phyloP scores from a whole-genome alignment of 1,140 invertebrate species.

The Drusus annulatus region DNA sequence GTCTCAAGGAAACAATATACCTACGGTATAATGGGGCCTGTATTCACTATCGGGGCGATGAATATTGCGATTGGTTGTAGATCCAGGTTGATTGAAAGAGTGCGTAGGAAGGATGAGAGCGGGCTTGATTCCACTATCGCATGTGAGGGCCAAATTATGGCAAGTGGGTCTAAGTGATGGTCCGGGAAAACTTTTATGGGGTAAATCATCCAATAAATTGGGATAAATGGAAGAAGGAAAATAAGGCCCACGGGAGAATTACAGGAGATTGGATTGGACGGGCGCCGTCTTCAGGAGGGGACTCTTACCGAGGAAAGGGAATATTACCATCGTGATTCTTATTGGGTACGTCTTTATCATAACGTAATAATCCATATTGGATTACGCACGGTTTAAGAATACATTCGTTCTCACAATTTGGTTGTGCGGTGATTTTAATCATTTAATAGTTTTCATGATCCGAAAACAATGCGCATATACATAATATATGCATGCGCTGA shows the following conservation, averaged over 20 bases:
- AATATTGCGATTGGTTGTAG: constrained; percentile 14
- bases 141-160: constrained; percentile 41
- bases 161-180: constrained; percentile 37
- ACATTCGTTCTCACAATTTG: too few species aligned
- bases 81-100: constrained; percentile 36
- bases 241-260: constrained; percentile 31
- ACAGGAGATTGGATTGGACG: constrained; percentile 31
- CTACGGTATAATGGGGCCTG: neutral
- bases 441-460: too few species aligned
- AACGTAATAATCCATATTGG: too few species aligned
- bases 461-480: too few species aligned
- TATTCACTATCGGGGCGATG: constrained; percentile 11
- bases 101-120: neutral
- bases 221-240: constrained; percentile 35
- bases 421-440: too few species aligned
- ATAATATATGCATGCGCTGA: too few species aligned
- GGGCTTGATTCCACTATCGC: constrained; percentile 39
- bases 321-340: constrained; percentile 12
- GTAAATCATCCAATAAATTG: constrained; percentile 46
- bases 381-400: too few species aligned
- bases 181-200: constrained; percentile 39
- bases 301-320: neutral
- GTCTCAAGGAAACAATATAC: too few species aligned
- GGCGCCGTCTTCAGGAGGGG: constrained; percentile 2
- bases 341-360: neutral